Evolutionary conservation across 2,113 vertebrate genomes (phyloP), one percentile per base, ranked within the genome.

Genomic region (Gracilinanus agilis): DNA sequence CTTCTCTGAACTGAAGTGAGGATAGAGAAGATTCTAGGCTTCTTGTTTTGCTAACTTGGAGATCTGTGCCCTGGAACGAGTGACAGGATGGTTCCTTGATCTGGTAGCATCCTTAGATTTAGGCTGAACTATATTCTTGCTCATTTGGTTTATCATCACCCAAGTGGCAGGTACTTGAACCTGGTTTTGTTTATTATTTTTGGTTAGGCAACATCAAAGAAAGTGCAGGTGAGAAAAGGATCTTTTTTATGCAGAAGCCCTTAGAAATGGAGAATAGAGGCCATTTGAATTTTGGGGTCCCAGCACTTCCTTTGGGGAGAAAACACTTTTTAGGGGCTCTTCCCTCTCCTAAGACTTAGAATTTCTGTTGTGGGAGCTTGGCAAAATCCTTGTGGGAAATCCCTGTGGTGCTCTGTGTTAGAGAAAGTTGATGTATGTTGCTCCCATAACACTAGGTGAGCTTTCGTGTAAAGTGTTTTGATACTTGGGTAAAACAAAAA

Each of bases 401-500:
- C 89, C 24, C 27, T 91, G 83, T 93, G 92, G 83, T 94, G 19
- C n/a, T 75, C 6, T 67, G 10, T 95, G 89, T 96, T 90, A 53
- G 75, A 93, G 75, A 94, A 53, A 49, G 53, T 95, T 93, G 21
- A 55, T 96, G 88, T 75, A 44, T 96, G 61, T 96, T 95, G 96
- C 94, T 58, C 88, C 95, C 94, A 67, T 25, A 58, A 58, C 7
- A 96, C 92, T 97, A 91, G 97, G 40, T 40, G 16, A 75, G 1
- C 34, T 40, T 75, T 97, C 93, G 67, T 93, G 29, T 67, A 49
- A 96, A 93, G 93, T 97, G 90, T 97, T 89, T 95, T 94, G 58
- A 91, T 92, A 83, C 88, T 95, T 91, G 75, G 89, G 96, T 96
- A 94, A 67, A 96, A 97, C 94, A 90, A 91, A 49, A 27, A n/a